Base-by-base conservation (phyloP, 2,113 vertebrate species). In the Sitta europaea region DNA sequence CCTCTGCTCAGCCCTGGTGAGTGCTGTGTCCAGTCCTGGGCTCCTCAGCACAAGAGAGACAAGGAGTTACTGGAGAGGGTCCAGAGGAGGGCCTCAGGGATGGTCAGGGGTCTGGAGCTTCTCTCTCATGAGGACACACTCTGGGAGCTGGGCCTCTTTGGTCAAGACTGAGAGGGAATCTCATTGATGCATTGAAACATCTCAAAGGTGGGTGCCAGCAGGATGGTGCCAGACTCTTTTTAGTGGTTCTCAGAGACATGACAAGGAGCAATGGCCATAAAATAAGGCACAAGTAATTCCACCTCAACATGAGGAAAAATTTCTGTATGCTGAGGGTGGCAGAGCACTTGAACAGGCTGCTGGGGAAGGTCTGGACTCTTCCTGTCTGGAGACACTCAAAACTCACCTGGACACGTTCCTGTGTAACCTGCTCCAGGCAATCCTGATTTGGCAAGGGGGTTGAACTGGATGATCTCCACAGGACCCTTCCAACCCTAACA, bases 181-280 rank as follows among this genome's bases (percentile, higher is more conserved):
- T n/a, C n/a, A n/a, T n/a, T n/a, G n/a, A n/a, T n/a, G n/a, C n/a
- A n/a, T n/a, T n/a, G 0, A 48, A 42, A 42, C 21, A 42, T 8
- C 16, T 66, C 35, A 48, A 16, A 25, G 16, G 20, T 0, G 0
- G 20, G 0, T 29, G 24, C 0, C 24, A 57, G 1, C 20, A 35
- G 11, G 2, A 25, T 21, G 16, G 5, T 25, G 4, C 25, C 43
- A 31, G 43, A 23, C 23, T 38, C 11, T 31, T 74, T 58, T 10
- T 17, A 36, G 9, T 3, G 35, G 4, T 50, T 10, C 20, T 6
- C 29, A n/a, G 10, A 0, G 5, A 40, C 11, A 47, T 23, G 28
- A 21, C 3, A 11, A 29, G 5, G 31, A 75, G 16, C 12, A 35
- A 14, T 17, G 29, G 6, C 5, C 9, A 17, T 27, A 17, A 74